Base-by-base conservation (phyloP, 2,113 vertebrate genomes). In the Zosterops lateralis region DNA sequence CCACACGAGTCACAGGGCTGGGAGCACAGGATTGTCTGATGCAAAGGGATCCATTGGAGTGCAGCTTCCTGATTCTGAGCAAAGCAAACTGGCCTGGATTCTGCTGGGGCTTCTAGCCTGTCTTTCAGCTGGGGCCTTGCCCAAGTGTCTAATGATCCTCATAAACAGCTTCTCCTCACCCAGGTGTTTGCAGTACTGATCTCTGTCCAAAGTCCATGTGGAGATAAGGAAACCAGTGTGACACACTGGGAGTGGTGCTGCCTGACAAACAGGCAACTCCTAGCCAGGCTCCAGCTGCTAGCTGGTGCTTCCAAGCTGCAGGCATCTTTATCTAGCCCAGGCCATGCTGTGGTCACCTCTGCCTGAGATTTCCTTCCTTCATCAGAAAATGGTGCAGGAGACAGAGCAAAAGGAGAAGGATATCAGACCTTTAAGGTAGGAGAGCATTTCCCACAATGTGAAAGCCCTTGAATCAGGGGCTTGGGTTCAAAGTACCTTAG, bases 151-250 rank as follows among this genome's bases (percentile, higher is more conserved):
- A 53, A 19, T 47, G 28, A 4, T 40, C 61, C 47, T 15, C 17
- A 6, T 50, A 17, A 82, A 57, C 2, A 5, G 65, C 36, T 74
- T 51, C 34, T 94, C 66, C 71, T 79, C 12, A 32, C 61, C 65
- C 18, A 5, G 17, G 25, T 80, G 56, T 21, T 84, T 73, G 73
- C 67, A 40, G 29, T 22, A 2, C 66, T 68, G 34, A 34, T 60
- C 47, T 34, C 14, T 68, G 87, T 67, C 68, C 76, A 26, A 96
- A 95, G 96, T 96, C 79, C 90, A 31, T 9, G 36, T 7, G 38
- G 79, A 77, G 72, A 94, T 91, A 86, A 68, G 61, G 64, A 76
- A 62, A 44, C 4, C 22, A 11, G 22, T 56, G 53, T 85, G 84
- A 85, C 72, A 32, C 32, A 34, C 22, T 3, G 20, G 94, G 93